These are phyloP conservation scores for Eulimnadia texana DNA, from an alignment of 1,140 invertebrate species.

Conservation along the genomic window DNA sequence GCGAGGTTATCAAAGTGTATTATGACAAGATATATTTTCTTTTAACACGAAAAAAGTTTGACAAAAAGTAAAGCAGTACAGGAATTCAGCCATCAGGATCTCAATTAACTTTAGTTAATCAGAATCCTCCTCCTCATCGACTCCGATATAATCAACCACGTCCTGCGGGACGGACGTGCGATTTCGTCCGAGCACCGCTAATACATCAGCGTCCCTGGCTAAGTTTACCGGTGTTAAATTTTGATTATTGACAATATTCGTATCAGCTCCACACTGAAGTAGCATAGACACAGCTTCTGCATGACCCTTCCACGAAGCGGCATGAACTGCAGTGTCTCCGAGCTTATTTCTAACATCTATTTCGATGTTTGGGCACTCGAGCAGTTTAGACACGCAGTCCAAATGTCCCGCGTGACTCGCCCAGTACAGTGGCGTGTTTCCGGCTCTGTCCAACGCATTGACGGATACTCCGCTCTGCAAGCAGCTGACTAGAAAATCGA, in stretches of 20 bases:
- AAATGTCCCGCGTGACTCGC: conserved; percentile 42
- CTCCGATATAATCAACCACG: conserved; percentile 9
- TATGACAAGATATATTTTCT: too few species aligned
- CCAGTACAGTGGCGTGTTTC: conserved; percentile 54
- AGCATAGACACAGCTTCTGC: conserved; percentile 29
- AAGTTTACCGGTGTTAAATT: conserved; percentile 25
- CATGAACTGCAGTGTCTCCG: conserved; percentile 39
- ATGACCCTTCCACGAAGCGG: conserved; percentile 36
- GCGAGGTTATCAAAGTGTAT: too few species aligned
- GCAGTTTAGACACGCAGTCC: background rate
- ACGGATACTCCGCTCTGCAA: conserved; percentile 47
- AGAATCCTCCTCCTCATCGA: conserved; percentile 9
- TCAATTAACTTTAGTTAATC: too few species aligned
- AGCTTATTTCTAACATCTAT: conserved; percentile 27
- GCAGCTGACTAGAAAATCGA: conserved; percentile 46
- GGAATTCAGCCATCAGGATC: too few species aligned
- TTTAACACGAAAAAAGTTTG: too few species aligned
- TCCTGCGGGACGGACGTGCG: background rate
- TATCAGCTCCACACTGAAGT: conserved; percentile 19
- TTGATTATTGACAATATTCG: conserved; percentile 26
- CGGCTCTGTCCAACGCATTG: conserved; percentile 50
- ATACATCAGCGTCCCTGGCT: conserved; percentile 26
- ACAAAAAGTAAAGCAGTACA: too few species aligned
- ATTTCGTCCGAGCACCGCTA: conserved; percentile 21
- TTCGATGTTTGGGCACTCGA: conserved; percentile 2